phyloP scores from a whole-genome alignment of 2,888 invertebrate genomes.

The Drosophila gaucha region DNA sequence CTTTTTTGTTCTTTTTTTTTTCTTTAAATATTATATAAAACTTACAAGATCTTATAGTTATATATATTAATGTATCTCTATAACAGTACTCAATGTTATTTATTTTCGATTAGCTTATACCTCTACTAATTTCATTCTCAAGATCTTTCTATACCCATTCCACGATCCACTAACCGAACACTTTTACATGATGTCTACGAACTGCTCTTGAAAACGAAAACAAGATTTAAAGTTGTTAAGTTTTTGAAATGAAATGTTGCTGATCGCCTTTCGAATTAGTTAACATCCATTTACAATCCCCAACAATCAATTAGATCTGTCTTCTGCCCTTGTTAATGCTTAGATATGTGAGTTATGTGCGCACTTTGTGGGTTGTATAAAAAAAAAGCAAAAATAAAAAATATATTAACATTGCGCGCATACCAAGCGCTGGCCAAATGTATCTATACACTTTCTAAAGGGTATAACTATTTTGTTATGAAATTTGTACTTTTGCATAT shows the following conservation, averaged over 20 bases:
- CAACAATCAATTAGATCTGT: constrained; percentile 52
- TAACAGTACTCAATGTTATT: background rate
- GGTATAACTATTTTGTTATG: background rate
- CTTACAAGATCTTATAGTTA: too few species aligned
- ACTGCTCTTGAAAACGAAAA: constrained; percentile 19
- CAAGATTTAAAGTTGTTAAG: constrained; percentile 18
- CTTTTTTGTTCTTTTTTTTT: too few species aligned
- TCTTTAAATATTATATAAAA: too few species aligned
- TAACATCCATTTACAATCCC: constrained; percentile 49
- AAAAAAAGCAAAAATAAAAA: constrained; percentile 8
- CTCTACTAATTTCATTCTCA: background rate
- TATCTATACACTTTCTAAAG: background rate
- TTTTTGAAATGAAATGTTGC: constrained; percentile 22
- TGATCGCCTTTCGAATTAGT: constrained; percentile 44
- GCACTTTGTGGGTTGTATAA: constrained; percentile 19
- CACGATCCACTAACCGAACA: too few species aligned
- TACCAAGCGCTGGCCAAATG: constrained; percentile 30
- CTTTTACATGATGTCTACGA: background rate
- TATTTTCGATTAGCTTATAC: background rate
- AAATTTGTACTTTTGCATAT: too few species aligned
- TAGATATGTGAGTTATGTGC: constrained; percentile 14
- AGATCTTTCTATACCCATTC: too few species aligned
- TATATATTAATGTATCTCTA: background rate
- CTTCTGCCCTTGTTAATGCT: constrained; percentile 29
- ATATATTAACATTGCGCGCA: constrained; percentile 53